These are phyloP conservation scores for Bradysia coprophila DNA, from an alignment of 1,140 invertebrate genomes.

Conservation along the genomic window DNA sequence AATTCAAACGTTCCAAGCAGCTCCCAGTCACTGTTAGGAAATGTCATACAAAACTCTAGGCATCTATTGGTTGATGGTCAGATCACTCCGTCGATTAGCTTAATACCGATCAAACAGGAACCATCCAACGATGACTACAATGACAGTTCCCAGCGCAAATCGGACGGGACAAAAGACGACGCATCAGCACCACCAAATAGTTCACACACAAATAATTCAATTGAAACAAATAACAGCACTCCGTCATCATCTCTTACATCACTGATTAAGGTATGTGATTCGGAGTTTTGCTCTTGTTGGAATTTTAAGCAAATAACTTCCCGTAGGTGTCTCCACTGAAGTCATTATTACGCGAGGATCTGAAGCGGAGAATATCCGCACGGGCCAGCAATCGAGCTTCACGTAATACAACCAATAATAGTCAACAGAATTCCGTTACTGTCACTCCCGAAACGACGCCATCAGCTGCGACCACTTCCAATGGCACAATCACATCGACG, in stretches of 20 bases:
- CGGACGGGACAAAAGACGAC: background rate
- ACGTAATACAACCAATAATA: conserved; percentile 13
- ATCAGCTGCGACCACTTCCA: conserved; percentile 25
- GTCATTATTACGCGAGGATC: conserved; percentile 59
- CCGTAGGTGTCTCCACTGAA: conserved; percentile 68
- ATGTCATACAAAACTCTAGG: conserved; percentile 10
- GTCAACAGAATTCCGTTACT: conserved; percentile 17
- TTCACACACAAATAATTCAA: background rate
- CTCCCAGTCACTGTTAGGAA: conserved; percentile 28
- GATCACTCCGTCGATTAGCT: conserved; percentile 63
- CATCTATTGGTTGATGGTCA: conserved; percentile 22
- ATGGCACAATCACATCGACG: conserved; percentile 44
- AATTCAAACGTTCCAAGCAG: conserved; percentile 51
- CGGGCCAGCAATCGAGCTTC: conserved; percentile 30
- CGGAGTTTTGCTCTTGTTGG: background rate
- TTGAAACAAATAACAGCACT: conserved; percentile 4
- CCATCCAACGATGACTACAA: conserved; percentile 22
- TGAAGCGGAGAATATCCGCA: conserved; percentile 52
- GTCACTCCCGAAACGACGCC: conserved; percentile 10
- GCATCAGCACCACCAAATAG: conserved; percentile 2
- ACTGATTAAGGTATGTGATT: conserved; percentile 22
- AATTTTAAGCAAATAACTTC: background rate
- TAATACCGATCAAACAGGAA: conserved; percentile 68
- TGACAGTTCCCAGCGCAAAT: conserved; percentile 1
- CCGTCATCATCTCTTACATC: conserved; percentile 21